Percentiles rank a stretch among this genome's conserved stretches.
These are phyloP conservation scores for Anisognathus igniventris DNA, from an alignment of 2,797 vertebrate species.

Conservation along the genomic window DNA sequence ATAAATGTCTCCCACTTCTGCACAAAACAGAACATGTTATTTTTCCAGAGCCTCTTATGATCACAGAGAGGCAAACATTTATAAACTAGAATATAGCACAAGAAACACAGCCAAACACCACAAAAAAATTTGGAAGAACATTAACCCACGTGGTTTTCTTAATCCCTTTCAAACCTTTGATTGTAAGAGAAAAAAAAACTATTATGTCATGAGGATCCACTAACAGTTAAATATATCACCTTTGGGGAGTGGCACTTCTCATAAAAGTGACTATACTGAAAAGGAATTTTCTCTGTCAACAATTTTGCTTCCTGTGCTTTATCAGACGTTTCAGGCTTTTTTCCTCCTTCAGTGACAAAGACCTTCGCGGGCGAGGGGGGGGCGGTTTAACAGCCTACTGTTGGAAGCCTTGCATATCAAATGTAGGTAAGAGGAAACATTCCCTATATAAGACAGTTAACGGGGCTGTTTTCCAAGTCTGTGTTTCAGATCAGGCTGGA, in stretches of 20 bases:
- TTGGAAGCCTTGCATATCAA: neutral
- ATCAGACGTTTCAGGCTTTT: neutral
- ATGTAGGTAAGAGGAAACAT: neutral
- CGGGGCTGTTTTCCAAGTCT: neutral
- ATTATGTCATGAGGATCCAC: neutral
- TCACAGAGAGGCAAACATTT: neutral
- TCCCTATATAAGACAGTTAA: neutral
- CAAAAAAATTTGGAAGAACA: neutral
- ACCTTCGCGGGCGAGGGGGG: neutral
- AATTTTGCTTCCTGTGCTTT: constrained; percentile 51
- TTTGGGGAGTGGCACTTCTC: constrained; percentile 33
- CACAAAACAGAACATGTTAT: neutral
- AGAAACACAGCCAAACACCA: neutral
- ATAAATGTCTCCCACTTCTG: neutral
- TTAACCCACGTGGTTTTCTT: neutral
- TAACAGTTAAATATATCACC: constrained; percentile 35
- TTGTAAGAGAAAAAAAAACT: neutral
- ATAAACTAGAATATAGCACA: neutral
- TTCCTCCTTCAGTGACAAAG: neutral
- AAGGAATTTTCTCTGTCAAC: constrained; percentile 62
- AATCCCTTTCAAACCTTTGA: neutral
- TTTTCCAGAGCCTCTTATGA: neutral
- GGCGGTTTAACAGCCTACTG: neutral
- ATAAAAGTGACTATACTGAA: constrained; percentile 45
- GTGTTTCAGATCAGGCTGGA: neutral